Evolutionary conservation across 1,140 invertebrate genomes (phyloP).

Genomic region (Fopius arisanus): DNA sequence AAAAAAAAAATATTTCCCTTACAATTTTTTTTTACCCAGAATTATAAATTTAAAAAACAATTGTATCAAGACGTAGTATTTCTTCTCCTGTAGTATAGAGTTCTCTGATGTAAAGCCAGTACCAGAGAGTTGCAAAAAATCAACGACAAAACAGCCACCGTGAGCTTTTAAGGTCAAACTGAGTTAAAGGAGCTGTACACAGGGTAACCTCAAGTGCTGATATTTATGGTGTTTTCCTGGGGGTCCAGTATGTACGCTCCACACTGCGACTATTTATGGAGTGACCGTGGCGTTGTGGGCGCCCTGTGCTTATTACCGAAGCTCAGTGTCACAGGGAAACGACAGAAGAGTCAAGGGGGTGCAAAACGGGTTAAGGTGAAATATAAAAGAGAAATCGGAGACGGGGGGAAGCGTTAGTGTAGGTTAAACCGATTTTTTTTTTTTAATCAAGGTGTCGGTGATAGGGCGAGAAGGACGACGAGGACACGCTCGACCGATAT

Average conservation of each 20-base stretch:
- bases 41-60: no score
- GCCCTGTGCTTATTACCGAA: slow-evolving; percentile 23
- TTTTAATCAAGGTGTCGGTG: background rate
- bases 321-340: slow-evolving; percentile 3
- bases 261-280: slow-evolving; percentile 23
- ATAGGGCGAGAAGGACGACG: background rate
- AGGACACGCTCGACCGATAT: slow-evolving; percentile 23
- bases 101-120: background rate
- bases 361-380: slow-evolving; percentile 7
- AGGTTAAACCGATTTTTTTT: background rate
- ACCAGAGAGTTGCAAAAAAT: background rate
- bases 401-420: background rate
- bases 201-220: background rate
- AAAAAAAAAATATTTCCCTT: no score
- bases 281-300: background rate
- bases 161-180: slow-evolving; percentile 27
- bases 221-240: slow-evolving; percentile 27
- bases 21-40: no score
- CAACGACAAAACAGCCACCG: slow-evolving; percentile 14
- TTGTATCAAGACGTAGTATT: no score
- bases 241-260: background rate
- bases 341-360: background rate
- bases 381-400: background rate
- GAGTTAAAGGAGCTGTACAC: background rate
- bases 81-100: background rate